phyloP scores from a whole-genome alignment of 2,797 vertebrate genomes.

The Hemibagrus guttatus region DNA sequence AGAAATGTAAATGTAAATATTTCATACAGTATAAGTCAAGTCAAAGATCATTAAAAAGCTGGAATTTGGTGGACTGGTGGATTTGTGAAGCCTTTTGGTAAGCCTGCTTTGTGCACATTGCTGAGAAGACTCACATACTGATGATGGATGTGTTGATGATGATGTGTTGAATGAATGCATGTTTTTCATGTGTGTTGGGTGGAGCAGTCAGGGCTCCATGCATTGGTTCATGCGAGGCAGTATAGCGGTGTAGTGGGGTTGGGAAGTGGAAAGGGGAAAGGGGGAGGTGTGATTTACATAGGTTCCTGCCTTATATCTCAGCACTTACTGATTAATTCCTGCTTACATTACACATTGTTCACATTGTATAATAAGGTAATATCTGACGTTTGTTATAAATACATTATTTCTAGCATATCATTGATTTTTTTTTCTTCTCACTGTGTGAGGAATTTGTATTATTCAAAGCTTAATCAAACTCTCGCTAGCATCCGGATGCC shows the following conservation, averaged over 20 bases:
- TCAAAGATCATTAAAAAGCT: neutral
- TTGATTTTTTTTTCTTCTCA: neutral
- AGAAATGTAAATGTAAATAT: too few species aligned
- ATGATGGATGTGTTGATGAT: neutral
- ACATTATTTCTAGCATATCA: neutral
- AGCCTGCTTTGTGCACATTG: too few species aligned
- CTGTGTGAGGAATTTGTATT: neutral
- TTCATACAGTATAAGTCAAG: too few species aligned
- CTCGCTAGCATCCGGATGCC: conserved; percentile 5
- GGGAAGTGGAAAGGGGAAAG: neutral
- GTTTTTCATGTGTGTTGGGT: neutral
- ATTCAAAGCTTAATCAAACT: conserved; percentile 19
- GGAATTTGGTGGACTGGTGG: neutral
- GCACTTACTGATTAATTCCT: neutral
- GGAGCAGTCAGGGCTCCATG: neutral
- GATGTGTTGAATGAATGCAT: neutral
- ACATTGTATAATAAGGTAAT: neutral
- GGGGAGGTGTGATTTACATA: neutral
- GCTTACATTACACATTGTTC: neutral
- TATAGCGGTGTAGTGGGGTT: neutral
- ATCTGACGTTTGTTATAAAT: neutral
- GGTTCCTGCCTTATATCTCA: neutral
- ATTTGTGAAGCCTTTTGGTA: too few species aligned
- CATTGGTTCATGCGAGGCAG: neutral
- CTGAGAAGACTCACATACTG: too few species aligned